Evolutionary conservation across 2,797 vertebrate species (phyloP).

Genomic region (Meda fulgida): DNA sequence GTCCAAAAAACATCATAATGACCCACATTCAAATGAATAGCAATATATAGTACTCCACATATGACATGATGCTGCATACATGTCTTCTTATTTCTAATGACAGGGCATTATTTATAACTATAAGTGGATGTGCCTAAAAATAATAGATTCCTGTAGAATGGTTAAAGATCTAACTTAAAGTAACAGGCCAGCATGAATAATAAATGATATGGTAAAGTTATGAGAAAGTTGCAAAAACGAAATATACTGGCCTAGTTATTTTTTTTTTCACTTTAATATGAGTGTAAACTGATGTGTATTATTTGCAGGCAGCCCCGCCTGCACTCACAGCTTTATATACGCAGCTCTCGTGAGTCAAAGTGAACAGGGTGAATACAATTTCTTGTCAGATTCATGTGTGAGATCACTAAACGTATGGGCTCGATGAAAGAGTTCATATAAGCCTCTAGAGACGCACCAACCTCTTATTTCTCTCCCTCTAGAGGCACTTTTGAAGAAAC

Average conservation of each 20-base stretch:
- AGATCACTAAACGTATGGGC: neutral
- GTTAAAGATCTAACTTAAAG: neutral
- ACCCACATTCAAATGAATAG: neutral
- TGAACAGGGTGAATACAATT: neutral
- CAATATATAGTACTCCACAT: neutral
- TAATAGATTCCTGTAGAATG: neutral
- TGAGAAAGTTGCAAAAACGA: neutral
- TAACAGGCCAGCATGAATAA: neutral
- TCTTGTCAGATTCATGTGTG: neutral
- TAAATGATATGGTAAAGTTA: neutral
- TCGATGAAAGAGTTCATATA: slow-evolving; percentile 18
- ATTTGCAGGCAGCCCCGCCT: neutral
- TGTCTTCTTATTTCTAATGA: neutral
- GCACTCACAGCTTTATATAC: neutral
- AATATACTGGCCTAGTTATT: neutral
- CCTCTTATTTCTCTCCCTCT: neutral
- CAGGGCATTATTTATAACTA: neutral
- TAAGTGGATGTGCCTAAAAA: neutral
- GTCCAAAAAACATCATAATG: neutral
- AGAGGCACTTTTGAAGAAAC: neutral
- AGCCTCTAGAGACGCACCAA: neutral
- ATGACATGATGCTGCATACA: neutral
- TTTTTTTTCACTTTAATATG: neutral
- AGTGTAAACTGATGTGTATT: neutral
- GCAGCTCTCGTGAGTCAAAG: neutral